Evolutionary conservation across 2,888 invertebrate genomes (phyloP).

Genomic region (Drosophila anomelani): DNA sequence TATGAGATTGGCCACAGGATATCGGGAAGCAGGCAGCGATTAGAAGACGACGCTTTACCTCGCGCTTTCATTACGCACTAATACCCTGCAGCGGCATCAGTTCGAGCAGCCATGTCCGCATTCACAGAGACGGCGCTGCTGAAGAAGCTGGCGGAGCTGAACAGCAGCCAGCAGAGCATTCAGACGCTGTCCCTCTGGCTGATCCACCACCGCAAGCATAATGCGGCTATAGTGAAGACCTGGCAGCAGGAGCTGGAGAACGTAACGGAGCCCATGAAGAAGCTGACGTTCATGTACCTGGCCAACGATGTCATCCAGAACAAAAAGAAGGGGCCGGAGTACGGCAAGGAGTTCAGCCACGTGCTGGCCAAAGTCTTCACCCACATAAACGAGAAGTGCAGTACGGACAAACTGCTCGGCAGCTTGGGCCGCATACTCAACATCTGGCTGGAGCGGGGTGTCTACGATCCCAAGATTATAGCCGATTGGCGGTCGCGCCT

Average conservation of each 20-base stretch:
- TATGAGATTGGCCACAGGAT: background rate
- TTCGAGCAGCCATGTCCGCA: slow-evolving; percentile 89
- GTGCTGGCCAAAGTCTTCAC: slow-evolving; percentile 93
- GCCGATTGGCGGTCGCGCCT: slow-evolving; percentile 89
- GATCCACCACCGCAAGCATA: slow-evolving; percentile 98
- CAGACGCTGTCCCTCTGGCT: slow-evolving; percentile 98
- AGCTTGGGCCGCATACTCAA: slow-evolving; percentile 92
- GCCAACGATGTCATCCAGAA: slow-evolving; percentile 99
- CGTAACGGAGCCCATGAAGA: slow-evolving; percentile 91
- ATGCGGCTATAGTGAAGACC: slow-evolving; percentile 94
- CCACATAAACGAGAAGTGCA: slow-evolving; percentile 90
- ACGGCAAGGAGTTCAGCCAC: slow-evolving; percentile 93
- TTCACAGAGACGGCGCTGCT: slow-evolving; percentile 96
- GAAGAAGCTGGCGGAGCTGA: slow-evolving; percentile 95
- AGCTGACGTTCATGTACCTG: slow-evolving; percentile 97
- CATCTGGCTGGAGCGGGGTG: slow-evolving; percentile 97
- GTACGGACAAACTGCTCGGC: slow-evolving; percentile 92
- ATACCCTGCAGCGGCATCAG: background rate
- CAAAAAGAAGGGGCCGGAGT: slow-evolving; percentile 99
- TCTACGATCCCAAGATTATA: slow-evolving; percentile 93
- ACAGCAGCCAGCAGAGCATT: slow-evolving; percentile 98
- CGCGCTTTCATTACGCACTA: background rate
- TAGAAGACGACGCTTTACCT: too few species aligned
- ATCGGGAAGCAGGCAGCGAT: background rate
- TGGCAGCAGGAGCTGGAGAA: slow-evolving; percentile 95